Percentiles rank a stretch among this genome's conserved stretches.
phyloP scores from a whole-genome alignment of 2,797 vertebrate genomes.

The Helicolenus hilgendorfi region DNA sequence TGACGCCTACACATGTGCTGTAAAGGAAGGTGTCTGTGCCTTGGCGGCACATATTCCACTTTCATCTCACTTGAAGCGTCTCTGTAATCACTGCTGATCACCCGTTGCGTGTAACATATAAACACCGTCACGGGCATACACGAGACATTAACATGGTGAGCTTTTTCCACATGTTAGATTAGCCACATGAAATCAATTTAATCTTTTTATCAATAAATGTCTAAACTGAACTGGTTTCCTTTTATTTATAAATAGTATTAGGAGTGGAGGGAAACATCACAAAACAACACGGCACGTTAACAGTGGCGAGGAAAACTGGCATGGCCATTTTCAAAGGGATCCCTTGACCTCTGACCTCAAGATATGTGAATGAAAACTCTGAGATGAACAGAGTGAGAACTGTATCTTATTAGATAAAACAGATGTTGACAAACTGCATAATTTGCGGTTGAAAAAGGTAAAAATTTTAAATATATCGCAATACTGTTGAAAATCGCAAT shows the following conservation, averaged over 20 bases:
- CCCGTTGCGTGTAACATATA: conserved; percentile 6
- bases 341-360: too few species aligned
- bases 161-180: neutral
- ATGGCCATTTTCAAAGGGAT: too few species aligned
- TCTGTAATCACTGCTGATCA: conserved; percentile 61
- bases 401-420: too few species aligned
- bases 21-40: conserved; percentile 61
- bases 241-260: neutral
- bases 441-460: too few species aligned
- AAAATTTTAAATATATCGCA: too few species aligned
- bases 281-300: too few species aligned
- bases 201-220: neutral
- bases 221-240: neutral
- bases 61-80: conserved; percentile 63
- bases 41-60: conserved; percentile 47
- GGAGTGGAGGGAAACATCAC: rapidly evolving
- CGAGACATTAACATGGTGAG: neutral
- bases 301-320: rapidly evolving
- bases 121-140: neutral
- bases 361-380: too few species aligned
- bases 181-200: neutral
- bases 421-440: too few species aligned
- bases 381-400: too few species aligned
- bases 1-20: conserved; percentile 68
- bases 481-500: too few species aligned